Base-by-base conservation (phyloP, 2,888 invertebrate species). In the Pemphredon lugubris region DNA sequence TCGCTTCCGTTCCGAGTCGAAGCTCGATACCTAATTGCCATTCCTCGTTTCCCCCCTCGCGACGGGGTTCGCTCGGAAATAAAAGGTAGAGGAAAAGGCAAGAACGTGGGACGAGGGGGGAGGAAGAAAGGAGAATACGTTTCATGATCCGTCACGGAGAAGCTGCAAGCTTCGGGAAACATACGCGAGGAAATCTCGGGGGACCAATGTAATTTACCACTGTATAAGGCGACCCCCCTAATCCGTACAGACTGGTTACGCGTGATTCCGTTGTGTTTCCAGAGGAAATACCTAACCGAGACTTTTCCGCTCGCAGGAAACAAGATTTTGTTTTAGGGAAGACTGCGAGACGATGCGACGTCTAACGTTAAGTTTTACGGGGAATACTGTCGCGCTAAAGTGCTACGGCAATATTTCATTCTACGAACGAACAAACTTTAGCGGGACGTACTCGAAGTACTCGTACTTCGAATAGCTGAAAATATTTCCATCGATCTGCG, bases 121-220 rank as follows among this genome's bases (percentile, higher is more conserved):
- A 18, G 9, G 18, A 18, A 44, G 48, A 7, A 34, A 14, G 6
- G 30, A 30, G 26, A n/a, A 45, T 26, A 47, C 26, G 54, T 42
- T 51, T 45, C 32, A 48, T 42, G 53, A 59, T 63, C 34, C 51
- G 37, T 67, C 67, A 40, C 16, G 34, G 42, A 2, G 32, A 16
- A 50, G 26, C 44, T 55, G 54, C 55, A 55, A 55, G 50, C 55
- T 42, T 39, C 48, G 16, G 21, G 65, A 39, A 66, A 73, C 63
- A 48, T 63, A 48, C 59, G 59, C 20, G 57, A 48, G 53, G 44
- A 57, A 66, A 66, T 66, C 70, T 58, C 70, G 1, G n/a, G 66
- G 57, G 75, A 53, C 61, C 59, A 58, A 63, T 71, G 59, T 64
- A 75, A 75, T 74, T 75, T 74, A 63, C 70, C 59, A 73, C 40